Evolutionary conservation across 2,888 invertebrate genomes (phyloP), one percentile per base, ranked within the genome.

Genomic region (Stenichneumon culpator): DNA sequence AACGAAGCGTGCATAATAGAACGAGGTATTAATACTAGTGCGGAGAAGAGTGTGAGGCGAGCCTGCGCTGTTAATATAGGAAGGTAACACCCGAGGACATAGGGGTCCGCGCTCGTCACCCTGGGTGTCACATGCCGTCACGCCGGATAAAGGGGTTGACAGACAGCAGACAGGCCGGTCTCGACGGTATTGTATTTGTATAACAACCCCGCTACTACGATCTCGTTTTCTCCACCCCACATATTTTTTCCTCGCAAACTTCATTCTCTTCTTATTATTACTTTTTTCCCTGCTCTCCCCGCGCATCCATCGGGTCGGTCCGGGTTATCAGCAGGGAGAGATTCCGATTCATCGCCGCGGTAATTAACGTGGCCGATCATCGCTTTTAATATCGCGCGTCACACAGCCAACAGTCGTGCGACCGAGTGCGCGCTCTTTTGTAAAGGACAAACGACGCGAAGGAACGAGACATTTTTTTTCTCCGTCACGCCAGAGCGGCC

Each of bases 101-200:
- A 50, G 67, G 60, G 75, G 22, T 50, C 50, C 63, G 69, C 19
- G 70, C 60, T 44, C n/a, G 80, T 80, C 84, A 84, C 84, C 80
- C 84, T 72, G 67, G 69, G 80, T 80, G 84, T 84, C 74, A 79
- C 80, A 80, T 80, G 84, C 84, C 80, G 77, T 84, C 84, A 84
- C 80, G 80, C 67, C 77, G 68, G 77, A 84, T 84, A 84, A 84
- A 80, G 80, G 84, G 80, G 63, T 77, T 84, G 84, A 84, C 67
- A 68, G 84, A 80, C 80, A 84, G 72, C 72, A 54, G 80, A 77
- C 84, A 80, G 79, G 36, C 83, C 77, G 80, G 67, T 73, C 67
- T 32, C 80, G 67, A 28, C 65, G 22, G 50, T 80, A 57, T 72
- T 77, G 22, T 83, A 77, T 84, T 84, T 80, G 84, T 80, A 60